Evolutionary conservation across 2,888 invertebrate genomes (phyloP).

Genomic region (Luperina testacea): DNA sequence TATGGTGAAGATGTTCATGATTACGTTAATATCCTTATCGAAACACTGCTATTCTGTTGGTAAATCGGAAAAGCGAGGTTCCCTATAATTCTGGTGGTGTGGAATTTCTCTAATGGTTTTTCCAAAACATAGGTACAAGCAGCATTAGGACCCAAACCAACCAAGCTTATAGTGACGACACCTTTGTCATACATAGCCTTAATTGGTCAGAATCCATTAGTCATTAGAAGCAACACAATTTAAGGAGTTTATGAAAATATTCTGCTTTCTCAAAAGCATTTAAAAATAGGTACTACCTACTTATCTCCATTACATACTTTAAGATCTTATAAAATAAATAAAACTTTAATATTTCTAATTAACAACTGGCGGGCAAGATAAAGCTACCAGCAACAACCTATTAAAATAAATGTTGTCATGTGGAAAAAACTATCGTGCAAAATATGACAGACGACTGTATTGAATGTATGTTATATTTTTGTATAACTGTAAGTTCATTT

Average conservation of each 20-base stretch:
- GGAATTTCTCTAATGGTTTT: background rate
- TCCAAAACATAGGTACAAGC: background rate
- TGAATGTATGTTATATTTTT: slow-evolving; percentile 42
- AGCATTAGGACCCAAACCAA: background rate
- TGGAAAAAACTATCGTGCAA: slow-evolving; percentile 54
- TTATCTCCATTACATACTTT: slow-evolving; percentile 6
- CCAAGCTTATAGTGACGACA: background rate
- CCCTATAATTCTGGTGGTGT: background rate
- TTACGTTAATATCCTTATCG: background rate
- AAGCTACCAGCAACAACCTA: slow-evolving; percentile 33
- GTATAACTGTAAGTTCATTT: slow-evolving; percentile 53
- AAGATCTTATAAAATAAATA: slow-evolving; percentile 25
- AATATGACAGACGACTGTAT: slow-evolving; percentile 54
- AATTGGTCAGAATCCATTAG: background rate
- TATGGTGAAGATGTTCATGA: background rate
- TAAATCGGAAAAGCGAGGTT: background rate
- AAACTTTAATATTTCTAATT: slow-evolving; percentile 50
- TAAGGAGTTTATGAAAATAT: background rate
- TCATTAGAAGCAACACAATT: background rate
- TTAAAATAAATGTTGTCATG: slow-evolving; percentile 53
- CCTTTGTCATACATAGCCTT: background rate
- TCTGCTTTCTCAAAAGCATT: slow-evolving; percentile 5
- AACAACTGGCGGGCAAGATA: slow-evolving; percentile 40
- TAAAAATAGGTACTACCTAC: slow-evolving; percentile 9
- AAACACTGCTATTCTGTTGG: background rate